Evolutionary conservation across 2,113 vertebrate species (phyloP).

Genomic region (Rhea americana): DNA sequence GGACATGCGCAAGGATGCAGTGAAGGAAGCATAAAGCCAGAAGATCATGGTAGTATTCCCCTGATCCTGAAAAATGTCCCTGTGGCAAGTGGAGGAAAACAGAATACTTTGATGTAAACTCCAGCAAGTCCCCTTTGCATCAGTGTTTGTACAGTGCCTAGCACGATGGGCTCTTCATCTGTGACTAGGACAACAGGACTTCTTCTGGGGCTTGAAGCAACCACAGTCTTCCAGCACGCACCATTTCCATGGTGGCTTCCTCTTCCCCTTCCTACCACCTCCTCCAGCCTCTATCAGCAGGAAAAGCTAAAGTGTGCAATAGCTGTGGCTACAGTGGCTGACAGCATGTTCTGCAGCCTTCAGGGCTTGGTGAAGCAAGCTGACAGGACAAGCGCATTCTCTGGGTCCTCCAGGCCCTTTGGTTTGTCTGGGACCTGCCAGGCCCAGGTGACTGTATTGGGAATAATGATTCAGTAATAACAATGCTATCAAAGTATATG

Average conservation of each 20-base stretch:
- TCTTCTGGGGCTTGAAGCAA: background rate
- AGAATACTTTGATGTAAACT: background rate
- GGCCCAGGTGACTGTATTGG: background rate
- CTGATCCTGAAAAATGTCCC: background rate
- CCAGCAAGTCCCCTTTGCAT: background rate
- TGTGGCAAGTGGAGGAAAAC: background rate
- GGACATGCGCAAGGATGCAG: background rate
- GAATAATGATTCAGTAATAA: background rate
- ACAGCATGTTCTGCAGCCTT: background rate
- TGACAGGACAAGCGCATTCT: background rate
- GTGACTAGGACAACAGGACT: background rate
- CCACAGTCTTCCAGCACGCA: background rate
- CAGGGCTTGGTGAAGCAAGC: background rate
- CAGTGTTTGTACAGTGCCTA: background rate
- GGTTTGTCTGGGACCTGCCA: background rate
- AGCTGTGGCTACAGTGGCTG: background rate
- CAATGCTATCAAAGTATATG: rapidly evolving
- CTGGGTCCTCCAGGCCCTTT: background rate
- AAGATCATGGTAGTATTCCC: background rate
- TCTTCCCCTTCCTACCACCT: background rate
- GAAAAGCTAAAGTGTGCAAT: background rate
- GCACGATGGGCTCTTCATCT: background rate
- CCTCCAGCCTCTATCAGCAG: background rate
- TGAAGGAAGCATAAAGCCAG: background rate
- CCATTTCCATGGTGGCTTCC: background rate